Evolutionary conservation across 2,797 vertebrate genomes (phyloP).

Genomic region (Octomys mimax): DNA sequence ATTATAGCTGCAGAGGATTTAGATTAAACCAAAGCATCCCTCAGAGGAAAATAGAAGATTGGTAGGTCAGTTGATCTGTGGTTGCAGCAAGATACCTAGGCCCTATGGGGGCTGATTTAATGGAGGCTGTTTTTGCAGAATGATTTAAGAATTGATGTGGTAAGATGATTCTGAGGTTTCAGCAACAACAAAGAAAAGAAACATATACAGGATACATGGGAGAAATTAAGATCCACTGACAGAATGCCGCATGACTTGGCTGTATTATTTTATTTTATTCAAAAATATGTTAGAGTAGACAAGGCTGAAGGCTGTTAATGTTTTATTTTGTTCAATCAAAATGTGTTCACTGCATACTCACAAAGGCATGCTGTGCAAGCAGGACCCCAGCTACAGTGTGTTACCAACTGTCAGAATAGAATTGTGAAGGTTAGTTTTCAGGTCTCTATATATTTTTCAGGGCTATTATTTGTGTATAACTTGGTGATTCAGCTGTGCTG

Average conservation of each 20-base stretch:
- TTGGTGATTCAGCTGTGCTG: neutral
- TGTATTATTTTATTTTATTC: neutral
- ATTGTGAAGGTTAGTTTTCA: neutral
- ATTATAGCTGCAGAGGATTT: constrained; percentile 57
- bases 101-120: neutral
- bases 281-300: constrained; percentile 30
- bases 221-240: neutral
- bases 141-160: neutral
- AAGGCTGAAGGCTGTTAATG: constrained; percentile 3
- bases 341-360: constrained; percentile 8
- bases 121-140: neutral
- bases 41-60: constrained; percentile 34
- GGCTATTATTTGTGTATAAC: neutral
- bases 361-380: neutral
- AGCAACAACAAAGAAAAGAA: neutral
- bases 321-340: constrained; percentile 54
- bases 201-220: neutral
- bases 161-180: neutral
- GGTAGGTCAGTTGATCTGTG: constrained; percentile 9
- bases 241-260: neutral
- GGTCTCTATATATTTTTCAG: neutral
- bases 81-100: constrained; percentile 36
- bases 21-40: constrained; percentile 54
- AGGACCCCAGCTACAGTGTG: neutral
- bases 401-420: neutral